Evolutionary conservation across 1,140 invertebrate species (phyloP).

Genomic region (Spodoptera litura): DNA sequence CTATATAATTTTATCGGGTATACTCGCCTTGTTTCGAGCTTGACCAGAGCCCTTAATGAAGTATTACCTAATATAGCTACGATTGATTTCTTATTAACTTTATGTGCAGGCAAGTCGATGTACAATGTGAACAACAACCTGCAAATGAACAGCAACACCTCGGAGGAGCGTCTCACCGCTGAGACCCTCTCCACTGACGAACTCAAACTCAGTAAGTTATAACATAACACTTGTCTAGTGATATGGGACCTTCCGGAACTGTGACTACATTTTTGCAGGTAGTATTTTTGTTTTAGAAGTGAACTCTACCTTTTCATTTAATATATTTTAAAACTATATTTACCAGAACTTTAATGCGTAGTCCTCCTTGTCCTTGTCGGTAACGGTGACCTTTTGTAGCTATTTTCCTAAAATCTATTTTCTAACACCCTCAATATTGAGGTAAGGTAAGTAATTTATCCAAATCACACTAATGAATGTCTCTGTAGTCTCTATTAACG

Average conservation of each 20-base stretch:
- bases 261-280: neutral
- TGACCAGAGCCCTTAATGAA: no score
- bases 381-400: no score
- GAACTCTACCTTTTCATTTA: no score
- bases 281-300: neutral
- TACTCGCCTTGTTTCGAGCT: no score
- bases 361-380: no score
- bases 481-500: neutral
- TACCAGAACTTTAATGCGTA: no score
- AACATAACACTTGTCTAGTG: neutral
- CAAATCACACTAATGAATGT: no score
- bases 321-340: no score
- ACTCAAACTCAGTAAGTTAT: conserved; percentile 77
- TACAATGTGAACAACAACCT: conserved; percentile 85
- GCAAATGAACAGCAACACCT: conserved; percentile 87
- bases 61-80: neutral
- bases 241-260: neutral
- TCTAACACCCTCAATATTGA: no score
- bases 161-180: conserved; percentile 87
- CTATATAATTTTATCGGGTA: no score
- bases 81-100: neutral
- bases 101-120: conserved; percentile 78
- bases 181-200: conserved; percentile 83
- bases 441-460: no score
- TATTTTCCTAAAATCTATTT: no score